Conservation (phyloP, 2,888 invertebrate genomes). For the Rotaria macrura region DNA sequence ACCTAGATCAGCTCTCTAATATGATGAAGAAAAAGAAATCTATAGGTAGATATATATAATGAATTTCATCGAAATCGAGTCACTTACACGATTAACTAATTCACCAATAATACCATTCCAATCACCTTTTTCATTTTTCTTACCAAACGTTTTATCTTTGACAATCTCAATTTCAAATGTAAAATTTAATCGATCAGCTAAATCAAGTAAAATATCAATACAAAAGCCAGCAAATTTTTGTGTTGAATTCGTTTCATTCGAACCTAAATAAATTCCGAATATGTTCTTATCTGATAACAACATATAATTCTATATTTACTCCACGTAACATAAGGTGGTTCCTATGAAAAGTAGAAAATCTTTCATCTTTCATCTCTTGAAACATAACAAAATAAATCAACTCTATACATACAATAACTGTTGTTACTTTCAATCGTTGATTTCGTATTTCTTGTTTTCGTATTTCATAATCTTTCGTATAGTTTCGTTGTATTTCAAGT, state of each 20-base stretch:
- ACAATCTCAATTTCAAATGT: constrained; percentile 3
- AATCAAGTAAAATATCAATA: not conserved
- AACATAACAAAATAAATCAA: not conserved
- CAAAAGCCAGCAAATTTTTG: not conserved
- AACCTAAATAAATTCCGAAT: not conserved
- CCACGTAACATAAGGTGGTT: constrained; percentile 5
- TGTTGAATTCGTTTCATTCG: not conserved
- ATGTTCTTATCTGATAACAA: too few species aligned
- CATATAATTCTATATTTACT: not conserved
- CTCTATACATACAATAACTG: not conserved
- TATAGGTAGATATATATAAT: not conserved
- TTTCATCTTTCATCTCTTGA: too few species aligned
- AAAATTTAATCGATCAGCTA: not conserved
- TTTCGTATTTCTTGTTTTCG: constrained; percentile 10
- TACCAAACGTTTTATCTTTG: not conserved
- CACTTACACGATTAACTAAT: not conserved
- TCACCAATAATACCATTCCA: not conserved
- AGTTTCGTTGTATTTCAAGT: constrained; percentile 9
- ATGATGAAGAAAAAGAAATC: not conserved
- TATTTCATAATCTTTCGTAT: constrained; percentile 5
- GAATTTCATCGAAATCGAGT: not conserved
- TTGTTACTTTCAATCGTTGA: not conserved
- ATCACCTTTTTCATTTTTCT: not conserved
- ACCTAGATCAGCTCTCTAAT: constrained; percentile 25
- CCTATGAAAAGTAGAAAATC: not conserved